Conservation (phyloP, 1,140 invertebrate genomes). For the Bactericera cockerelli region DNA sequence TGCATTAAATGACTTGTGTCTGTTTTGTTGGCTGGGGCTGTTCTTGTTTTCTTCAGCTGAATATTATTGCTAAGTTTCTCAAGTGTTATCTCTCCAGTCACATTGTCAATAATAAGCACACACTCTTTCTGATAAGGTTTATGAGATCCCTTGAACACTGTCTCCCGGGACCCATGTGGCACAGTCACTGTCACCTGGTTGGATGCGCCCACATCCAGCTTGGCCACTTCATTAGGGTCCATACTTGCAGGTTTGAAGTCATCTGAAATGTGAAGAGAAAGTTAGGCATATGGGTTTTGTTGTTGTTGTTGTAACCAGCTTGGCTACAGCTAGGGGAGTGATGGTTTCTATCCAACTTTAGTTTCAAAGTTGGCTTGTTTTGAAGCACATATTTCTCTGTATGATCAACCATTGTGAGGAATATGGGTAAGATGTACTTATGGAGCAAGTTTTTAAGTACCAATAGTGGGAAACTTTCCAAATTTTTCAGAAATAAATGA, state of each 20-base stretch:
- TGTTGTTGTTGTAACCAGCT: too few relatives aligned
- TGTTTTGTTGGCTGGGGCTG: constrained; percentile 25
- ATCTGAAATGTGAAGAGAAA: constrained; percentile 53
- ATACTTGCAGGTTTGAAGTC: constrained; percentile 96
- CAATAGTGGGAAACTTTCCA: background rate
- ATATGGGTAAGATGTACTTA: background rate
- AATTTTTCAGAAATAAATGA: constrained; percentile 2
- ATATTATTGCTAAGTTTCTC: constrained; percentile 82
- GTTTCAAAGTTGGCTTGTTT: too few relatives aligned
- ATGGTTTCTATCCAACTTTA: too few relatives aligned
- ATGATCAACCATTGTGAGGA: background rate
- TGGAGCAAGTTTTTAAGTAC: background rate
- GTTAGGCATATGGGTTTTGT: constrained; percentile 14
- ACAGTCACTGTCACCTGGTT: constrained; percentile 84
- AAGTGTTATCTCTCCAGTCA: constrained; percentile 79
- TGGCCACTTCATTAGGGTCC: constrained; percentile 76
- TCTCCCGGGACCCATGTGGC: constrained; percentile 77
- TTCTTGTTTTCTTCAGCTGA: constrained; percentile 86
- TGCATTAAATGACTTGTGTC: constrained; percentile 14
- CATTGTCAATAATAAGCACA: constrained; percentile 81
- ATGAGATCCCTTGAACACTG: constrained; percentile 86
- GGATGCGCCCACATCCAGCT: constrained; percentile 69
- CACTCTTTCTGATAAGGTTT: constrained; percentile 83
- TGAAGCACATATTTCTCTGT: too few relatives aligned
- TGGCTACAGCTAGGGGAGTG: too few relatives aligned